phyloP scores from a whole-genome alignment of 2,888 invertebrate species.

The Sarcophaga rosellei region DNA sequence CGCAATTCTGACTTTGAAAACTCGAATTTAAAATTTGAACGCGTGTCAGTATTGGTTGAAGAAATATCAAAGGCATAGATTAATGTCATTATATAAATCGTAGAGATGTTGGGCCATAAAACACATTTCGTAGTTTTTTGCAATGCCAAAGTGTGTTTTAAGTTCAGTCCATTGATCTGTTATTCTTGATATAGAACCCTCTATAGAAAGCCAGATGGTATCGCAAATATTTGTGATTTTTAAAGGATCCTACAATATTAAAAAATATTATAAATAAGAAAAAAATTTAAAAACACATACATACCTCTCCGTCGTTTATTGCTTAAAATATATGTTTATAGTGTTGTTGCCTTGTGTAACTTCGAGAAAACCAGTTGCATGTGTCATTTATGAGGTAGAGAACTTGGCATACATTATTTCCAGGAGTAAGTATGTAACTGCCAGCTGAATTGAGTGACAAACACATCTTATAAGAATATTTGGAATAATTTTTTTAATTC shows the following conservation, averaged over 20 bases:
- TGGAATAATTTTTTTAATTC: too few relatives aligned
- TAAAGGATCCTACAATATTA: conserved; percentile 23
- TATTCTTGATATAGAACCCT: too few relatives aligned
- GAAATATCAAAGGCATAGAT: too few relatives aligned
- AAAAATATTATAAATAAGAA: not conserved
- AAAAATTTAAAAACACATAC: not conserved
- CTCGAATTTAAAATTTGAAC: too few relatives aligned
- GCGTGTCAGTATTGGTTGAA: too few relatives aligned
- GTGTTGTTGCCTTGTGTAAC: conserved; percentile 3
- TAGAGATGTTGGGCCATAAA: too few relatives aligned
- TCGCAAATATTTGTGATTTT: conserved; percentile 55
- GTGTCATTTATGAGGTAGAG: conserved; percentile 3
- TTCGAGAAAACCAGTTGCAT: conserved; percentile 23
- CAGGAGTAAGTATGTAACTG: conserved; percentile 10
- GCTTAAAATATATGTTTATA: conserved; percentile 30
- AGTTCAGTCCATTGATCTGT: too few relatives aligned
- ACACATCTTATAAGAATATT: conserved; percentile 14
- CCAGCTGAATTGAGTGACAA: conserved; percentile 7
- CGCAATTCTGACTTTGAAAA: too few relatives aligned
- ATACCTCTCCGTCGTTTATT: conserved; percentile 26
- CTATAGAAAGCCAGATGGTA: conserved; percentile 59
- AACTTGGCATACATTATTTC: conserved; percentile 15
- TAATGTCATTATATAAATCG: too few relatives aligned
- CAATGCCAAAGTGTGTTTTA: too few relatives aligned
- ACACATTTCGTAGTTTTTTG: too few relatives aligned